These are phyloP conservation scores for Pseudorectes ferrugineus DNA, from an alignment of 2,113 vertebrate species.

Conservation along the genomic window DNA sequence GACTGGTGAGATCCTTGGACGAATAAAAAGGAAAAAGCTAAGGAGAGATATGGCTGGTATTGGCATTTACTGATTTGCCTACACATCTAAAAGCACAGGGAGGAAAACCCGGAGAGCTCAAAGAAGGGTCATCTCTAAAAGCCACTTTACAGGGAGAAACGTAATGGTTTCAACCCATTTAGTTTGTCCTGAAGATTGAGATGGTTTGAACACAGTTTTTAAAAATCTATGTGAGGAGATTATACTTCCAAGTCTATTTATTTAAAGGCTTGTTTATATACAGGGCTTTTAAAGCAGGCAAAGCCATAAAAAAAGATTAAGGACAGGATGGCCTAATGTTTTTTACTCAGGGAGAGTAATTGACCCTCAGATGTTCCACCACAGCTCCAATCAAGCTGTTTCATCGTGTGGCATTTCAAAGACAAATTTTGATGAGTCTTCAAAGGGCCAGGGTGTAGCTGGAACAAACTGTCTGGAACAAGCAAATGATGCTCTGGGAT, in stretches of 20 bases:
- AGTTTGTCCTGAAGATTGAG: conserved; percentile 11
- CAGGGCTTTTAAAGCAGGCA: conserved; percentile 8
- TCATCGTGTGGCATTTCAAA: not conserved
- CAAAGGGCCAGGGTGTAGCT: not conserved
- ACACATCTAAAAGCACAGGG: not conserved
- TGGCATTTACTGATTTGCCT: conserved; percentile 8
- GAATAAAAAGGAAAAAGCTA: not conserved
- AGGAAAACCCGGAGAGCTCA: not conserved
- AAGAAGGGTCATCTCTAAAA: conserved; percentile 20
- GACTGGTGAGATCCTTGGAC: not conserved
- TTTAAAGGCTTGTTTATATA: conserved; percentile 35
- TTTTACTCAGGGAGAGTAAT: not conserved
- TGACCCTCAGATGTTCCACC: not conserved
- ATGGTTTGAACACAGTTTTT: not conserved
- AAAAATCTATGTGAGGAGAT: not conserved
- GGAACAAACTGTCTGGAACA: not conserved
- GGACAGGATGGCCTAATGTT: not conserved
- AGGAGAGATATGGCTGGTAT: not conserved
- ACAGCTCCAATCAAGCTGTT: not conserved
- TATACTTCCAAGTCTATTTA: conserved; percentile 31
- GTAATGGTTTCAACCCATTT: conserved; percentile 5
- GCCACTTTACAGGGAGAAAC: not conserved
- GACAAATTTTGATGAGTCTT: not conserved
- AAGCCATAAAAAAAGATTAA: conserved; percentile 45
- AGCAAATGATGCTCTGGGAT: not conserved